Conservation (phyloP, 2,113 vertebrate genomes). For the Nothobranchius furzeri region DNA sequence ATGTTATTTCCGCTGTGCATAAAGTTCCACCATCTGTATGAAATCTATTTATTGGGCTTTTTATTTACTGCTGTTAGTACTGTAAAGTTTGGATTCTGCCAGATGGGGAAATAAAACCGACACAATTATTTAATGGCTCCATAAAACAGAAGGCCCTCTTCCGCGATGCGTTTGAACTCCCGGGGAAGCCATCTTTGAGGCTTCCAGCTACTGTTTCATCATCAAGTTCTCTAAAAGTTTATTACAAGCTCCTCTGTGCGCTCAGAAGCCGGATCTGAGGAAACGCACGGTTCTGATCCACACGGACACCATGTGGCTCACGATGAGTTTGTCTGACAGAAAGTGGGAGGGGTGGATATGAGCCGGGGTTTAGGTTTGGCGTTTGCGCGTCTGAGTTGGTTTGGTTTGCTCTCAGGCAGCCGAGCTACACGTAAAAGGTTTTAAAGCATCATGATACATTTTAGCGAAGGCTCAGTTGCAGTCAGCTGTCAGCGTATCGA, state of each 20-base stretch:
- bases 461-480: background rate
- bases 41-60: slow-evolving; percentile 47
- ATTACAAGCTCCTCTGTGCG: slow-evolving; percentile 55
- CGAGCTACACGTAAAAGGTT: background rate
- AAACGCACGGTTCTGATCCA: slow-evolving; percentile 32
- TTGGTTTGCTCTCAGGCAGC: slow-evolving; percentile 1
- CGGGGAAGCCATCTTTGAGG: slow-evolving; percentile 63
- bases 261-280: slow-evolving; percentile 25
- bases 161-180: slow-evolving; percentile 54
- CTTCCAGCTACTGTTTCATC: slow-evolving; percentile 59
- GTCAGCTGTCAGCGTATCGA: background rate
- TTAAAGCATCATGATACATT: slow-evolving; percentile 3
- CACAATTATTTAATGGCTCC: slow-evolving; percentile 55
- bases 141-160: slow-evolving; percentile 51
- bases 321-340: slow-evolving; percentile 7
- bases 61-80: slow-evolving; percentile 50
- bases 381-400: too few relatives aligned
- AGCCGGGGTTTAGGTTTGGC: background rate
- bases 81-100: slow-evolving; percentile 55
- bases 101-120: slow-evolving; percentile 54
- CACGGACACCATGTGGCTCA: slow-evolving; percentile 23
- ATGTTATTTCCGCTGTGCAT: slow-evolving; percentile 29
- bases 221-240: slow-evolving; percentile 59
- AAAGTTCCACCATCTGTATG: slow-evolving; percentile 35
- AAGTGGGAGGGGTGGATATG: slow-evolving; percentile 17